These are phyloP conservation scores for Hipposideros armiger DNA, from an alignment of 2,113 vertebrate genomes.

Conservation along the genomic window DNA sequence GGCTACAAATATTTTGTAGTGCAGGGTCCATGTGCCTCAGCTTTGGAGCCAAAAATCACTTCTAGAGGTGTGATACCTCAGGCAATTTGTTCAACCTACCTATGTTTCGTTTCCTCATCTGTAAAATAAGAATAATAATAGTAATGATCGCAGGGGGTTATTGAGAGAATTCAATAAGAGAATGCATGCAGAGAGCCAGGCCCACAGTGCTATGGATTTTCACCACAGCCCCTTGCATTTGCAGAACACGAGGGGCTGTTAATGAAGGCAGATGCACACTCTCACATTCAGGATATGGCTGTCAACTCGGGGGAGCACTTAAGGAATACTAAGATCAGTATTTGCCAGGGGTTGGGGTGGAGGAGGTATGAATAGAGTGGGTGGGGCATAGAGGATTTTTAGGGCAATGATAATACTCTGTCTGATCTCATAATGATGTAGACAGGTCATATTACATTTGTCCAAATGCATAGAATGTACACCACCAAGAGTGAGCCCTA, in stretches of 20 bases:
- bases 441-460: neutral
- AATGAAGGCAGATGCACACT: neutral
- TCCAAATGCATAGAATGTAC: neutral
- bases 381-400: neutral
- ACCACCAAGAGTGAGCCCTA: neutral
- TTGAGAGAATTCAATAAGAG: neutral
- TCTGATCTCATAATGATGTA: neutral
- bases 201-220: neutral
- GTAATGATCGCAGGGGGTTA: neutral
- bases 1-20: neutral
- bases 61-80: neutral
- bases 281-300: neutral
- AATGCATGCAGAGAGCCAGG: neutral
- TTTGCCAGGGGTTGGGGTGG: neutral
- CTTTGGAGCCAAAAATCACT: neutral
- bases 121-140: neutral
- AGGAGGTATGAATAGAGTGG: neutral
- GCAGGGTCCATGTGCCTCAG: neutral
- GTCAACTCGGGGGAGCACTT: neutral
- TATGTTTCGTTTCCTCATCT: neutral
- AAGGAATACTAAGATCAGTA: neutral
- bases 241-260: neutral
- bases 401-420: neutral
- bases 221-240: neutral
- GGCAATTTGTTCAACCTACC: neutral